Evolutionary conservation across 2,888 invertebrate species (phyloP).

Genomic region (Dugesia japonica): DNA sequence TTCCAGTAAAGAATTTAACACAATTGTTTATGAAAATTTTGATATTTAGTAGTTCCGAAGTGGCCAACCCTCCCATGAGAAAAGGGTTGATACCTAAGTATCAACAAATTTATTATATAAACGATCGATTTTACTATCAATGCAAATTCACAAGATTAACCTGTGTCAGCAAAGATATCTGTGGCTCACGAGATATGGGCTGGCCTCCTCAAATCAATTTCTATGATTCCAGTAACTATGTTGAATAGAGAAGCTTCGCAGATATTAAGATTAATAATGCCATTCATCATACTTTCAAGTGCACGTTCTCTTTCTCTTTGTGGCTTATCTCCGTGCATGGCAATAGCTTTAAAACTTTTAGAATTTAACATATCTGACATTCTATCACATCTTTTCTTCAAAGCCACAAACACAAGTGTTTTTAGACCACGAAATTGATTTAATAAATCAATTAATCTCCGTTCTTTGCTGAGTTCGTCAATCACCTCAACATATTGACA

Average conservation of each 20-base stretch:
- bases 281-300: slow-evolving; percentile 48
- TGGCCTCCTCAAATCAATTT: background rate
- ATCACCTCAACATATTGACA: slow-evolving; percentile 76
- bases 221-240: slow-evolving; percentile 13
- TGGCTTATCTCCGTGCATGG: slow-evolving; percentile 85
- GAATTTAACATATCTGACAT: slow-evolving; percentile 65
- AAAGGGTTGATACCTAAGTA: background rate
- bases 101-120: background rate
- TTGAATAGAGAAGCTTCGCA: background rate
- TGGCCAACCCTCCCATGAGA: slow-evolving; percentile 20
- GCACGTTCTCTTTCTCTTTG: slow-evolving; percentile 84
- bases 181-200: background rate
- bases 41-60: background rate
- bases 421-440: slow-evolving; percentile 68
- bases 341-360: slow-evolving; percentile 58
- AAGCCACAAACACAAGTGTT: slow-evolving; percentile 90
- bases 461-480: slow-evolving; percentile 29
- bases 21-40: no score
- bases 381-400: slow-evolving; percentile 83
- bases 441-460: slow-evolving; percentile 25
- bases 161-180: slow-evolving; percentile 20
- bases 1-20: no score
- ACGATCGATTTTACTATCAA: background rate
- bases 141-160: slow-evolving; percentile 13
- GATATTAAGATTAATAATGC: slow-evolving; percentile 10